These are phyloP conservation scores for Megastigmus dorsalis DNA, from an alignment of 2,888 invertebrate species.

Conservation along the genomic window DNA sequence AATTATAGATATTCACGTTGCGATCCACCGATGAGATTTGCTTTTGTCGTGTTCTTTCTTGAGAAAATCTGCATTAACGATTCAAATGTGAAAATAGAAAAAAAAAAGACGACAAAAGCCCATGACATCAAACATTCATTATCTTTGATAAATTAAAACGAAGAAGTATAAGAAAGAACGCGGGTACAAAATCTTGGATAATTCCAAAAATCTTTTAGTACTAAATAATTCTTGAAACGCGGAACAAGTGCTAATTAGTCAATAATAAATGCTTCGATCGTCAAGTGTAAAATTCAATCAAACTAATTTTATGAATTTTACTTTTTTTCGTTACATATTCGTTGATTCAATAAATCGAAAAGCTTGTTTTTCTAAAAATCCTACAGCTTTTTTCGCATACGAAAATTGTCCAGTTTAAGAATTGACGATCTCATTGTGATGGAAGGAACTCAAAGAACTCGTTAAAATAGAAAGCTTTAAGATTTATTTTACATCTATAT, in stretches of 20 bases:
- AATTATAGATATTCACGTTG: constrained; percentile 54
- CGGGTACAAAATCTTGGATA: constrained; percentile 15
- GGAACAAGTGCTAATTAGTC: constrained; percentile 20
- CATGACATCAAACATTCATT: constrained; percentile 8
- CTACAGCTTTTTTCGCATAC: no score
- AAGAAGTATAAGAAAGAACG: constrained; percentile 33
- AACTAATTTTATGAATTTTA: no score
- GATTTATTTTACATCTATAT: constrained; percentile 28
- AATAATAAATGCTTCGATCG: constrained; percentile 15
- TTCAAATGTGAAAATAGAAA: background rate
- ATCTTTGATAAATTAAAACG: constrained; percentile 22
- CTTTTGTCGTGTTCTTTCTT: constrained; percentile 2
- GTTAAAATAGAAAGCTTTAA: background rate
- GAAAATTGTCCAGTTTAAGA: constrained; percentile 1
- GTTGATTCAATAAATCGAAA: background rate
- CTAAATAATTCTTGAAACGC: constrained; percentile 26
- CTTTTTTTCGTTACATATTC: background rate
- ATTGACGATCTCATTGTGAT: background rate
- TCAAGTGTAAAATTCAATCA: no score
- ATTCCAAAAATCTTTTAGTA: constrained; percentile 3
- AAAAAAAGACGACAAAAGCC: constrained; percentile 17
- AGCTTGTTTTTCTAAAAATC: background rate
- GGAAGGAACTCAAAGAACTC: background rate
- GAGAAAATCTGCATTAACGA: background rate
- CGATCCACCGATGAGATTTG: constrained; percentile 9